phyloP scores from a whole-genome alignment of 2,797 vertebrate genomes.

The Characodon lateralis region DNA sequence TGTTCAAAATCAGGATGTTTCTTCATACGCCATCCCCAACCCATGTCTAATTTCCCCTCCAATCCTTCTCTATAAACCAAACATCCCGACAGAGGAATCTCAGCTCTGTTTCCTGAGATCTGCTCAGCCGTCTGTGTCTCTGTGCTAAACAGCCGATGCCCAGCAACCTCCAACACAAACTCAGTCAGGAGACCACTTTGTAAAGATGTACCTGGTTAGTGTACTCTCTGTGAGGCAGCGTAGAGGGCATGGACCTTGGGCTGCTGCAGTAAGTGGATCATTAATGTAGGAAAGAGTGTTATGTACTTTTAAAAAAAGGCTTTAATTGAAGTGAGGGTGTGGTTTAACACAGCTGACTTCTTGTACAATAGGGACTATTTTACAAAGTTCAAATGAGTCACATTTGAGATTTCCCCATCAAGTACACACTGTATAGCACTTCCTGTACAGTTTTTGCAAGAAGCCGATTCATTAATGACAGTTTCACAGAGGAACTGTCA shows the following conservation, averaged over 20 bases:
- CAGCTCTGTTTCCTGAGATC: constrained; percentile 37
- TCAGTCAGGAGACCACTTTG: neutral
- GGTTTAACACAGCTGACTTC: neutral
- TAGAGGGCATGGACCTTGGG: neutral
- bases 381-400: neutral
- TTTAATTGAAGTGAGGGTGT: neutral
- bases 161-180: constrained; percentile 26
- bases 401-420: neutral
- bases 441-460: neutral
- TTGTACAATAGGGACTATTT: too few species aligned
- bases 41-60: neutral
- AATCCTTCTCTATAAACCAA: constrained; percentile 28
- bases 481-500: neutral
- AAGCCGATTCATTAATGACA: neutral
- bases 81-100: constrained; percentile 14
- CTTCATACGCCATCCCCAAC: neutral
- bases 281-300: neutral
- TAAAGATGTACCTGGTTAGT: neutral
- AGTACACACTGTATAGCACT: too few species aligned
- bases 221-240: neutral
- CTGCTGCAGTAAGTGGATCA: neutral
- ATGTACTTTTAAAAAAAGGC: neutral
- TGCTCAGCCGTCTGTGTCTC: constrained; percentile 10
- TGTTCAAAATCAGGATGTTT: neutral
- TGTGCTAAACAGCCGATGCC: constrained; percentile 14